These are phyloP conservation scores for Campoplex capitator DNA, from an alignment of 2,888 invertebrate genomes.

Conservation along the genomic window DNA sequence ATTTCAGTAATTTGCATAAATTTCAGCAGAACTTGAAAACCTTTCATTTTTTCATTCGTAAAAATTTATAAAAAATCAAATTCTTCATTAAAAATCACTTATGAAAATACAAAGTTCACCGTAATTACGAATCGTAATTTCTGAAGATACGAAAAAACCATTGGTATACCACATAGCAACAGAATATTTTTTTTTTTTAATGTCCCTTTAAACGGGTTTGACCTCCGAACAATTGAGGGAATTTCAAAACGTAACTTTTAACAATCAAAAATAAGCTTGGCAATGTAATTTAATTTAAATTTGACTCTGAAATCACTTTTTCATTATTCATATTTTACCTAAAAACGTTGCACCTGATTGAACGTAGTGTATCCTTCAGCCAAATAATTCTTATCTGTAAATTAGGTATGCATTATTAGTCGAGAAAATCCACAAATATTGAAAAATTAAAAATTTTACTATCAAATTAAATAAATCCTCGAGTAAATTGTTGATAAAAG, in stretches of 20 bases:
- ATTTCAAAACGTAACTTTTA: neutral
- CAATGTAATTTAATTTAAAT: neutral
- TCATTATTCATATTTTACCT: neutral
- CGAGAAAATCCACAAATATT: neutral
- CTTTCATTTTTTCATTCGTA: neutral
- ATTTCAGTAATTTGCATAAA: neutral
- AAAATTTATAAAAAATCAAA: neutral
- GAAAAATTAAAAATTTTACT: neutral
- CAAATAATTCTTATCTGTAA: constrained; percentile 2
- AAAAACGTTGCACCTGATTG: neutral
- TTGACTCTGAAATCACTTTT: neutral
- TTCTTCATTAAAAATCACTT: neutral
- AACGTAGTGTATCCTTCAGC: constrained; percentile 14
- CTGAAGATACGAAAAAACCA: neutral
- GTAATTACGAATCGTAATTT: neutral
- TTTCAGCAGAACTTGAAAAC: neutral
- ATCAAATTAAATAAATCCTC: neutral
- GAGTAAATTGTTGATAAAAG: neutral
- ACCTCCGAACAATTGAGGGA: neutral
- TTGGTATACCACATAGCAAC: constrained; percentile 5
- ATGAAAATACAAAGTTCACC: neutral
- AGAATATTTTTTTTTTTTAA: neutral
- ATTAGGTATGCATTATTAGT: neutral
- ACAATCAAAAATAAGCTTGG: neutral
- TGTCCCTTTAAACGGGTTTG: neutral